A percentile compares a stretch with the other conserved stretches of the same genome.
Conservation (phyloP, 2,888 invertebrate species). For the Caenorhabditis angaria region DNA sequence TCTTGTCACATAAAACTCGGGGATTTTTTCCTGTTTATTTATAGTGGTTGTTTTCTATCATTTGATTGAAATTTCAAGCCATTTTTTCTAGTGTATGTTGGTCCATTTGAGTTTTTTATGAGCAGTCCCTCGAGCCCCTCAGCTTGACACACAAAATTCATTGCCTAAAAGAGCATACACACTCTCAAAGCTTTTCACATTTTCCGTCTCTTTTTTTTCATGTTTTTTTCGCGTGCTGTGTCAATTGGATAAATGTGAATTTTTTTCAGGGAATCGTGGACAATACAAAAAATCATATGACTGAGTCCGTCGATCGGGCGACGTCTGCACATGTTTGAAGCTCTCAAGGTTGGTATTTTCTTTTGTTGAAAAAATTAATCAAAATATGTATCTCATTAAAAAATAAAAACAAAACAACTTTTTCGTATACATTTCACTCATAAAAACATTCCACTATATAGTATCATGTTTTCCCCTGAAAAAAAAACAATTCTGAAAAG, state of each 20-base stretch:
- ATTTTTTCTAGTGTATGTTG: slow-evolving; percentile 9
- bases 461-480: neutral
- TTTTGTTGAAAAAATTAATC: no score
- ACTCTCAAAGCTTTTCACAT: slow-evolving; percentile 9
- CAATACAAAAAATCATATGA: slow-evolving; percentile 25
- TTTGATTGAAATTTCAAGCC: neutral
- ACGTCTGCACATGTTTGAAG: slow-evolving; percentile 58
- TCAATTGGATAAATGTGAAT: neutral
- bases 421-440: no score
- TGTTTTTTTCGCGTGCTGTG: neutral
- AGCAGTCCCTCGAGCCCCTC: slow-evolving; percentile 26
- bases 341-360: slow-evolving; percentile 44
- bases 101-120: slow-evolving; percentile 18
- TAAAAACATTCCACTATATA: no score
- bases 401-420: slow-evolving; percentile 1
- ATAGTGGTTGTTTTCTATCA: neutral
- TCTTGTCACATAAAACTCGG: slow-evolving; percentile 1
- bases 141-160: slow-evolving; percentile 15
- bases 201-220: slow-evolving; percentile 1
- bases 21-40: neutral
- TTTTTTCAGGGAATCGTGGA: neutral
- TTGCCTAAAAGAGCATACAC: slow-evolving; percentile 15
- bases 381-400: neutral
- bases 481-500: neutral
- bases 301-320: slow-evolving; percentile 44